These are phyloP conservation scores for Drosophila ananassae DNA, from an alignment of 1,140 invertebrate species.

Conservation along the genomic window DNA sequence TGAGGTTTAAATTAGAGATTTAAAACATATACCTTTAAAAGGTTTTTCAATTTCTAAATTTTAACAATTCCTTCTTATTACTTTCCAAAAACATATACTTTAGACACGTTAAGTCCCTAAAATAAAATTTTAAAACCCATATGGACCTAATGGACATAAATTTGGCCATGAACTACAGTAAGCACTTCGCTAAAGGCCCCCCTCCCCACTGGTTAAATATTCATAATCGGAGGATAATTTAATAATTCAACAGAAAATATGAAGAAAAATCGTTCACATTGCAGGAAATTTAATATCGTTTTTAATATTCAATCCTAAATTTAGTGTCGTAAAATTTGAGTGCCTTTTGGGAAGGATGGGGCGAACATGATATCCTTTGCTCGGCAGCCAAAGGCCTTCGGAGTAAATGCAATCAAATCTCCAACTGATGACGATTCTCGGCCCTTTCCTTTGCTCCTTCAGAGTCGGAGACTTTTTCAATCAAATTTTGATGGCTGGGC, in stretches of 20 bases:
- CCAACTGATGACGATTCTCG: constrained; percentile 61
- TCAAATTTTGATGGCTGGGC: constrained; percentile 66
- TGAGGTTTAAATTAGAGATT: background rate
- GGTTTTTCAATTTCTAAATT: background rate
- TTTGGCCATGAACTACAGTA: constrained; percentile 15
- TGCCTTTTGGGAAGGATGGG: constrained; percentile 28
- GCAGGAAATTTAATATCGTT: constrained; percentile 53
- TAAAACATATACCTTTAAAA: background rate
- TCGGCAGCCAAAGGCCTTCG: constrained; percentile 1
- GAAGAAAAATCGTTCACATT: constrained; percentile 32
- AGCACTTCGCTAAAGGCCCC: background rate
- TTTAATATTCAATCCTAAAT: constrained; percentile 69
- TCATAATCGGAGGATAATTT: constrained; percentile 65
- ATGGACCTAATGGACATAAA: constrained; percentile 26
- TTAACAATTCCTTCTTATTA: background rate
- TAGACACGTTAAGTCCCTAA: constrained; percentile 1
- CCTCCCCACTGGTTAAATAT: constrained; percentile 28
- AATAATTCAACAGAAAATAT: constrained; percentile 61
- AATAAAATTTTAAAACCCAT: constrained; percentile 26
- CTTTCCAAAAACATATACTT: constrained; percentile 7
- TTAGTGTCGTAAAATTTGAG: constrained; percentile 66
- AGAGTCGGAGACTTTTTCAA: constrained; percentile 64
- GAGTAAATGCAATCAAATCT: constrained; percentile 74
- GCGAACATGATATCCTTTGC: constrained; percentile 26
- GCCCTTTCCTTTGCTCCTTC: constrained; percentile 3